phyloP scores from a whole-genome alignment of 2,888 invertebrate species.

The Lysandra bellargus region DNA sequence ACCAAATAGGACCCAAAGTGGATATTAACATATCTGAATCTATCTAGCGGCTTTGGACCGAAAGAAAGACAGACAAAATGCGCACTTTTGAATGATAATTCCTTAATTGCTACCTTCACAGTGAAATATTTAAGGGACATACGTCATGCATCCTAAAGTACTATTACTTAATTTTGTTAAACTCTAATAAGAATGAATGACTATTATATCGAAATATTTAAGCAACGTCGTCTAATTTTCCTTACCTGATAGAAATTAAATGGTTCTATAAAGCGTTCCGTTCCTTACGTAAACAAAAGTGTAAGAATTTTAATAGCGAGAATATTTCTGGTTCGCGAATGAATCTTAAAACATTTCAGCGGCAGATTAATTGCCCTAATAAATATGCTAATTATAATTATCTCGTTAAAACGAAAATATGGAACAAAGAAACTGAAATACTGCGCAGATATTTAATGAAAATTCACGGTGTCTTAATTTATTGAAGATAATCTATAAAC shows the following conservation, averaged over 20 bases:
- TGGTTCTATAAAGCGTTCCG: neutral
- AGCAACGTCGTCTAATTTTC: neutral
- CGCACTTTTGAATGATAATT: too few relatives aligned
- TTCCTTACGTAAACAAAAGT: neutral
- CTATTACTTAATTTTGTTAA: too few relatives aligned
- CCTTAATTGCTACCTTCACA: too few relatives aligned
- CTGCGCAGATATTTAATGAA: conserved; percentile 35
- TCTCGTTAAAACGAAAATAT: conserved; percentile 33
- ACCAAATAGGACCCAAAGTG: too few relatives aligned
- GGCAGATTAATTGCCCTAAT: conserved; percentile 37
- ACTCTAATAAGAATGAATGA: too few relatives aligned
- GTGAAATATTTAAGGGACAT: too few relatives aligned
- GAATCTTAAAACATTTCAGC: conserved; percentile 20
- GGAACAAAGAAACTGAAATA: conserved; percentile 33
- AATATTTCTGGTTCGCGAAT: conserved; percentile 21
- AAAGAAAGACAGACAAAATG: too few relatives aligned
- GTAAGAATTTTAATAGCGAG: neutral
- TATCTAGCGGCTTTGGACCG: too few relatives aligned
- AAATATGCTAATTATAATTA: conserved; percentile 39
- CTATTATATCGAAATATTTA: neutral
- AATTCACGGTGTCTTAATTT: conserved; percentile 5
- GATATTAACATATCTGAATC: too few relatives aligned
- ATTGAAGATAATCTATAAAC: conserved; percentile 1
- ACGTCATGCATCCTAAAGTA: too few relatives aligned
- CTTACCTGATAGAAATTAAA: neutral